These are phyloP conservation scores for Chironomus riparius DNA, from an alignment of 2,888 invertebrate species.

Conservation along the genomic window DNA sequence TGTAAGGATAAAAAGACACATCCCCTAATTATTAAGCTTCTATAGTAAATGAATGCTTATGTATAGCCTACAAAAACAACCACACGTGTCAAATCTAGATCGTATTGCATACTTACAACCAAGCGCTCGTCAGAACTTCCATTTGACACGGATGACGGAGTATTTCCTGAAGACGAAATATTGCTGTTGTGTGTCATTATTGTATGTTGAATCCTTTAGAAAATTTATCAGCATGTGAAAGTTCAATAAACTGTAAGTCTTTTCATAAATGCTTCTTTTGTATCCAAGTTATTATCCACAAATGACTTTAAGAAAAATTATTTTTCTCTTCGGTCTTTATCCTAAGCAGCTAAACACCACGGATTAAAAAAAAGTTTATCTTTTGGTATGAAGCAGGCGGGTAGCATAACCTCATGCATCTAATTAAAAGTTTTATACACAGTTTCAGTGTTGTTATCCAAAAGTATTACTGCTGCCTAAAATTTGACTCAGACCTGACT, in stretches of 20 bases:
- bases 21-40: too few species aligned
- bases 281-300: neutral
- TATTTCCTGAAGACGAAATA: neutral
- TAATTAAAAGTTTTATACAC: too few species aligned
- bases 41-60: neutral
- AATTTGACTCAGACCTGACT: too few species aligned
- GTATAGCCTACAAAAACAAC: neutral
- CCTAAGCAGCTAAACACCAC: neutral
- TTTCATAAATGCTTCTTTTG: neutral
- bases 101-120: slow-evolving; percentile 34
- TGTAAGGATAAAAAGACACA: neutral
- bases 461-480: too few species aligned
- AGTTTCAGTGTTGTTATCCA: too few species aligned
- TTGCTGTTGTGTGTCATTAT: slow-evolving; percentile 21
- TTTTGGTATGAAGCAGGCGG: too few species aligned
- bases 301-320: too few species aligned
- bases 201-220: neutral
- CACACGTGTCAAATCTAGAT: neutral
- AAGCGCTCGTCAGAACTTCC: slow-evolving; percentile 38
- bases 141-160: slow-evolving; percentile 3
- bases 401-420: too few species aligned
- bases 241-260: neutral
- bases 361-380: too few species aligned
- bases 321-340: neutral
- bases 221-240: neutral